These are phyloP conservation scores for Agrochola circellaris DNA, from an alignment of 2,888 invertebrate genomes.

Conservation along the genomic window DNA sequence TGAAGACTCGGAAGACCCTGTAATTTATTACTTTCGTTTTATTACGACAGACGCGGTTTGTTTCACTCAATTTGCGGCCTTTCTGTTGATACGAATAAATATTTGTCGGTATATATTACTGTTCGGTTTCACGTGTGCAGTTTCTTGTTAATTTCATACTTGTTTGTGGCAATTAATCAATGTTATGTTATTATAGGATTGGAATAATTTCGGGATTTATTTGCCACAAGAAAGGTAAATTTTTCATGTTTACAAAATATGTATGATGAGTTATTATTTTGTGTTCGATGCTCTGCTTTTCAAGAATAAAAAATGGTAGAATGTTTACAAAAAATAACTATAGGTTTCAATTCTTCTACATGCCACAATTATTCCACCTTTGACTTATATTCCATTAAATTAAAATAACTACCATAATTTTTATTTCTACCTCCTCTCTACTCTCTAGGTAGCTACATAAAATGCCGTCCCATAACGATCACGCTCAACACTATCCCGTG, in stretches of 20 bases:
- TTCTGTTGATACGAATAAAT: constrained; percentile 61
- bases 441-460: constrained; percentile 12
- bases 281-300: background rate
- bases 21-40: constrained; percentile 73
- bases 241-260: background rate
- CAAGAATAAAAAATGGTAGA: background rate
- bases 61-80: constrained; percentile 60
- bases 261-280: background rate
- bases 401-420: background rate
- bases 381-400: background rate
- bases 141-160: constrained; percentile 40
- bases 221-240: too few species aligned
- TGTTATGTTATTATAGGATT: background rate
- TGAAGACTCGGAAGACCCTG: constrained; percentile 72
- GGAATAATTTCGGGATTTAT: background rate
- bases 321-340: background rate
- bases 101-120: constrained; percentile 56
- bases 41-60: constrained; percentile 65
- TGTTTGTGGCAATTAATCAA: constrained; percentile 43
- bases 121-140: constrained; percentile 29
- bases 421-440: background rate
- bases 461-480: constrained; percentile 39
- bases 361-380: background rate
- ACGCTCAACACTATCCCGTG: constrained; percentile 47
- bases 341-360: background rate